Conservation (phyloP, 1,140 invertebrate species). For the Amyelois transitella region DNA sequence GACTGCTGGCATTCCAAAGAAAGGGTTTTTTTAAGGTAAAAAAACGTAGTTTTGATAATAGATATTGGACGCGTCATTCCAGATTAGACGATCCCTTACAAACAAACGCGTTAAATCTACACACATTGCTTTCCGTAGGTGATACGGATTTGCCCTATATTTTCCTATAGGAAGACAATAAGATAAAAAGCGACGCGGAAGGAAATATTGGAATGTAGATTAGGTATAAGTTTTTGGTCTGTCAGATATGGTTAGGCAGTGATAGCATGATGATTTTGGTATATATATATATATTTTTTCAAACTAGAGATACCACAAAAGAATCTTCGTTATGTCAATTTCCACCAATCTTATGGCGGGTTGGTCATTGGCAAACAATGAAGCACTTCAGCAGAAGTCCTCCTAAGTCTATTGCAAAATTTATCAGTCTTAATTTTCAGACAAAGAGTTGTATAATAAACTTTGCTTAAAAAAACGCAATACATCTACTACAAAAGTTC, state of each 20-base stretch:
- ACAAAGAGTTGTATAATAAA: constrained; percentile 20
- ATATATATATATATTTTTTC: constrained; percentile 21
- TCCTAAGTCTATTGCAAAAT: constrained; percentile 6
- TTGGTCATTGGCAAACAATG: constrained; percentile 27
- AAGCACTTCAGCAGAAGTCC: neutral
- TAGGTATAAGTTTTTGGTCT: constrained; percentile 28
- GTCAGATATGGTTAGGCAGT: constrained; percentile 22
- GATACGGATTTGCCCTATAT: constrained; percentile 17
- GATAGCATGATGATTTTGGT: constrained; percentile 46
- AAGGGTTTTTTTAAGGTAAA: too few species aligned
- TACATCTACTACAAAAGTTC: constrained; percentile 10
- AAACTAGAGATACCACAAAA: constrained; percentile 22
- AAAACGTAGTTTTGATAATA: too few species aligned
- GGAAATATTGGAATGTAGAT: constrained; percentile 32
- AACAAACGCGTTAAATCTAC: neutral
- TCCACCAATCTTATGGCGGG: constrained; percentile 20
- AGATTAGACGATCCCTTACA: neutral
- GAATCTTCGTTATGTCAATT: constrained; percentile 36
- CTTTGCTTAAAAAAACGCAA: constrained; percentile 15
- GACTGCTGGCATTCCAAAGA: too few species aligned
- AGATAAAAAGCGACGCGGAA: constrained; percentile 23
- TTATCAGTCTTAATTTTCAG: constrained; percentile 19
- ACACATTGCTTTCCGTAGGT: neutral
- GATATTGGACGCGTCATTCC: neutral
- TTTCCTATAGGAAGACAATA: constrained; percentile 44